phyloP scores from a whole-genome alignment of 2,797 vertebrate genomes.

The Discoglossus pictus region DNA sequence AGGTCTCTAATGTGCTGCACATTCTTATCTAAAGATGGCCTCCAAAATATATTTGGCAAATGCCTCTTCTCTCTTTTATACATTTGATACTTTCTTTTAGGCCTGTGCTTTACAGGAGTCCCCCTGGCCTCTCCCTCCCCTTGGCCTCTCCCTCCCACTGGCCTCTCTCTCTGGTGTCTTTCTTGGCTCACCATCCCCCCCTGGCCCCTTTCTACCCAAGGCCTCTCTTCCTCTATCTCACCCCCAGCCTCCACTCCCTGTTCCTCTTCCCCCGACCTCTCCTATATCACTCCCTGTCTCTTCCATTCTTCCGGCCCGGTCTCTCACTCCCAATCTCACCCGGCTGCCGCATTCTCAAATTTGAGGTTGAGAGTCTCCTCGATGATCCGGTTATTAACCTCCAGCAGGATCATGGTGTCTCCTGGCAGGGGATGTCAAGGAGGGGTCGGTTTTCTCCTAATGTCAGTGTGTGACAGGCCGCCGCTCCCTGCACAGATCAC shows the following conservation, averaged over 20 bases:
- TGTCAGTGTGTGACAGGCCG: constrained; percentile 34
- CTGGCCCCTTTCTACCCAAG: background rate
- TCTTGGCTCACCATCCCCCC: background rate
- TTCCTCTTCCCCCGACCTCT: background rate
- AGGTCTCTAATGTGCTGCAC: no score
- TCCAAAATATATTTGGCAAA: no score
- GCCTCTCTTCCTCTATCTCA: no score
- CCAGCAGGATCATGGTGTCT: constrained; percentile 93
- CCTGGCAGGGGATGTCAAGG: constrained; percentile 33
- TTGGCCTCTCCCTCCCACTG: background rate
- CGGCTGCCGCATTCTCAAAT: constrained; percentile 92
- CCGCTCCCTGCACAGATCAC: constrained; percentile 17
- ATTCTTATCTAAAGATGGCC: no score
- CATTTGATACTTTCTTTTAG: no score
- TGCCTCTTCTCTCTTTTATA: no score
- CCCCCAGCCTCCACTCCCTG: no score
- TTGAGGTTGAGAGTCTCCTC: constrained; percentile 93
- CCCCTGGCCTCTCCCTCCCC: background rate
- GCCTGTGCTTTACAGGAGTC: no score
- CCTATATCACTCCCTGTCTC: background rate
- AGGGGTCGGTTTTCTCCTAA: background rate
- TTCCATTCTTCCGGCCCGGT: background rate
- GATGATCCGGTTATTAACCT: constrained; percentile 98
- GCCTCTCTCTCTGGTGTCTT: background rate
- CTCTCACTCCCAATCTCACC: constrained; percentile 75